These are phyloP conservation scores for Nyctibius grandis DNA, from an alignment of 2,797 vertebrate species.

Conservation along the genomic window DNA sequence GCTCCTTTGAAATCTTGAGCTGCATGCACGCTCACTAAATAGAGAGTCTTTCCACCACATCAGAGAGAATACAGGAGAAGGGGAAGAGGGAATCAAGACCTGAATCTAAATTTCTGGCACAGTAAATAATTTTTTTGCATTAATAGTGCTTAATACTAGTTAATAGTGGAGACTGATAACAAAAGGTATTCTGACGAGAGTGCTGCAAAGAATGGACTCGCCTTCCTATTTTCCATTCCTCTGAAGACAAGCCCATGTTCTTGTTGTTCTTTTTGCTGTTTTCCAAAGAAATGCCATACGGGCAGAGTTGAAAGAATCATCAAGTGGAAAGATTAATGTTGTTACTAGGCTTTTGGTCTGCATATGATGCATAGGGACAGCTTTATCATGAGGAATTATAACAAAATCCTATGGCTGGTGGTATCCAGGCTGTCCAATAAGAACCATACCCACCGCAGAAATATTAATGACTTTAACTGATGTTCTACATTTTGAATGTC, in stretches of 20 bases:
- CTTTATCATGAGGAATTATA: neutral
- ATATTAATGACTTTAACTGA: neutral
- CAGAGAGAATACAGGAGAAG: neutral
- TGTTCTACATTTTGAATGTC: slow-evolving; percentile 17
- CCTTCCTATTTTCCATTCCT: neutral
- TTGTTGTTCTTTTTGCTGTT: neutral
- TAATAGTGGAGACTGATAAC: neutral
- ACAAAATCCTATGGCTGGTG: neutral
- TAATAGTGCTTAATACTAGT: neutral
- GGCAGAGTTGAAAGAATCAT: neutral
- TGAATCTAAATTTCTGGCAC: neutral
- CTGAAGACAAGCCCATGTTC: neutral
- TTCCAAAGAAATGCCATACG: neutral
- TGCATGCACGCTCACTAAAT: neutral
- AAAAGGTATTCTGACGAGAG: neutral
- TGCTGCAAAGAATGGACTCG: neutral
- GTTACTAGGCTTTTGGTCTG: neutral
- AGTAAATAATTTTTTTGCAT: neutral
- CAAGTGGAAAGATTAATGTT: neutral
- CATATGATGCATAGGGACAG: neutral
- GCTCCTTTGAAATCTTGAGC: neutral
- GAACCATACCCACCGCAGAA: neutral
- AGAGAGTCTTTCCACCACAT: neutral
- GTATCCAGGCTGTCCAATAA: neutral
- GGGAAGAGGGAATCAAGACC: neutral